Percentiles rank a stretch among this genome's conserved stretches.
These are phyloP conservation scores for Xestia c-nigrum DNA, from an alignment of 2,888 invertebrate species.

Conservation along the genomic window DNA sequence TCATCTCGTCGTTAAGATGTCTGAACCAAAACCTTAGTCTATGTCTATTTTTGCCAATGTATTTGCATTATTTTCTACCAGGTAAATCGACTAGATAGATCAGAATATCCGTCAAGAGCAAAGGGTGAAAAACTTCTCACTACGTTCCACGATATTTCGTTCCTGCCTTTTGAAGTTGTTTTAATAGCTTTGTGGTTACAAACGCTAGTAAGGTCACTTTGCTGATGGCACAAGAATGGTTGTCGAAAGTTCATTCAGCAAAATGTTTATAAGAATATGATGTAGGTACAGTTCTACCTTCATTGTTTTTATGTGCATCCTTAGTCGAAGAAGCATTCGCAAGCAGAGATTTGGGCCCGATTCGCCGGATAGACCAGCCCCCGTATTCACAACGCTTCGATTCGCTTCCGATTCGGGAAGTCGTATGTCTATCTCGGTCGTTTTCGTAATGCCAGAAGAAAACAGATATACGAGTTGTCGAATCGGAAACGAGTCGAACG, in stretches of 20 bases:
- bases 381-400: no score
- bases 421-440: no score
- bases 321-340: background rate
- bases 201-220: background rate
- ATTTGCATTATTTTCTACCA: background rate
- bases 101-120: background rate
- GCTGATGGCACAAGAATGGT: background rate
- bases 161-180: background rate
- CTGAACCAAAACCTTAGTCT: background rate
- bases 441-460: no score
- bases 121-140: background rate
- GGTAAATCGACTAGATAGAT: background rate
- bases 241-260: background rate
- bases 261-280: background rate
- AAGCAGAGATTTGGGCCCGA: background rate
- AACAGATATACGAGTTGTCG: no score
- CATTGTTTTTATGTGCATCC: background rate
- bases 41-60: background rate
- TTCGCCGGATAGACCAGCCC: background rate
- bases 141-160: background rate
- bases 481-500: no score
- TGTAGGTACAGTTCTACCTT: background rate
- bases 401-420: no score
- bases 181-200: background rate
- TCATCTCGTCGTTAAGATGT: background rate